phyloP scores from a whole-genome alignment of 2,888 invertebrate genomes.

The Sussaba pulchella region DNA sequence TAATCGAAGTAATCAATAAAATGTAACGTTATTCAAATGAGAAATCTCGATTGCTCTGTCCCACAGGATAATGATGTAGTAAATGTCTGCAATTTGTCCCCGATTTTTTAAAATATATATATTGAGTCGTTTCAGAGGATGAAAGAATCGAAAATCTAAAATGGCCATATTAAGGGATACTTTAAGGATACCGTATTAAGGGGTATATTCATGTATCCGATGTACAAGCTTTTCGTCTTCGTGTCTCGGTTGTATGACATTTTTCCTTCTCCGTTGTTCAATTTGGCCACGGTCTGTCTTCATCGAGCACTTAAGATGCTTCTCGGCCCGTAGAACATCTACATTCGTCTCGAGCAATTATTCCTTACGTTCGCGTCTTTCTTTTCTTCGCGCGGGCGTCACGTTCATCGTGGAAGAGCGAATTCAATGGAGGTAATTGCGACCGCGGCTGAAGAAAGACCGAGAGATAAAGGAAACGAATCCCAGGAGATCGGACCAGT shows the following conservation, averaged over 20 bases:
- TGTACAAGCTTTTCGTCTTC: neutral
- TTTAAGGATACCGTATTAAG: too few species aligned
- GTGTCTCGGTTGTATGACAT: neutral
- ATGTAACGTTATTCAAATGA: too few species aligned
- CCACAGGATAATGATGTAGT: too few species aligned
- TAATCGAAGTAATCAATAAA: too few species aligned
- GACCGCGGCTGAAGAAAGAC: conserved; percentile 21
- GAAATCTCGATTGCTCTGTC: too few species aligned
- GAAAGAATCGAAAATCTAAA: too few species aligned
- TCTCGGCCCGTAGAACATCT: conserved; percentile 13
- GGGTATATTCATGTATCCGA: too few species aligned
- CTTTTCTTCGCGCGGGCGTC: conserved; percentile 23
- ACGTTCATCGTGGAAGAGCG: conserved; percentile 31
- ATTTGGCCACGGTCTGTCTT: conserved; percentile 6
- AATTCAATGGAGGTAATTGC: conserved; percentile 38
- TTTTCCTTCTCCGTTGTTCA: neutral
- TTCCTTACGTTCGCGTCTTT: conserved; percentile 31
- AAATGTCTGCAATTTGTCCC: too few species aligned
- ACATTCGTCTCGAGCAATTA: conserved; percentile 44
- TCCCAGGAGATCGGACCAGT: conserved; percentile 6
- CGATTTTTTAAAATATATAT: too few species aligned
- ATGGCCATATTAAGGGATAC: too few species aligned
- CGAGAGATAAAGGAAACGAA: conserved; percentile 25
- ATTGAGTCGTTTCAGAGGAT: too few species aligned
- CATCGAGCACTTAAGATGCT: conserved; percentile 28